These are phyloP conservation scores for Megamerina dolium DNA, from an alignment of 2,888 invertebrate species.

Conservation along the genomic window DNA sequence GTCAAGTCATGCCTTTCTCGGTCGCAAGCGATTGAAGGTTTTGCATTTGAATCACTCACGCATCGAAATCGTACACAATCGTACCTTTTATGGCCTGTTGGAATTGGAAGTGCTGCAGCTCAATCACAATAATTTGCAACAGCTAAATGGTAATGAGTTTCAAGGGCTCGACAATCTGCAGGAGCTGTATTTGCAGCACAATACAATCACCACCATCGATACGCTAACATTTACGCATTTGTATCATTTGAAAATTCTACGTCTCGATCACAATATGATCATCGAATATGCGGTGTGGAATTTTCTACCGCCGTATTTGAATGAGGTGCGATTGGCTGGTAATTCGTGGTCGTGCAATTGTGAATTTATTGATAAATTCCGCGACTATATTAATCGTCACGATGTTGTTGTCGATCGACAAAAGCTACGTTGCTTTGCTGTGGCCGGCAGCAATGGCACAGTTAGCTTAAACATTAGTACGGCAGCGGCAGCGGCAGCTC, in stretches of 20 bases:
- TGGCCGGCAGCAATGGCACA: conserved; percentile 37
- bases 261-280: conserved; percentile 78
- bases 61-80: conserved; percentile 77
- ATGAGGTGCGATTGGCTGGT: conserved; percentile 65
- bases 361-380: conserved; percentile 70
- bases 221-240: conserved; percentile 78
- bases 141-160: conserved; percentile 77
- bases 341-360: conserved; percentile 90
- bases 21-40: conserved; percentile 83
- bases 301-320: conserved; percentile 57
- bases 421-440: conserved; percentile 63
- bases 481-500: conserved; percentile 15
- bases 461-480: conserved; percentile 23
- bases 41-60: conserved; percentile 84
- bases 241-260: conserved; percentile 75
- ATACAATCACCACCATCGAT: conserved; percentile 74
- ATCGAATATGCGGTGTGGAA: conserved; percentile 77
- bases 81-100: conserved; percentile 83
- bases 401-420: conserved; percentile 68
- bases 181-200: conserved; percentile 82
- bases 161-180: conserved; percentile 74
- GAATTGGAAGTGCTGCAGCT: conserved; percentile 76
- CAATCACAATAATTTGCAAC: conserved; percentile 76
- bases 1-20: conserved; percentile 86
- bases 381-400: conserved; percentile 73